A percentile compares a stretch with the other conserved stretches of the same genome.
These are phyloP conservation scores for Ypsolopha sequella DNA, from an alignment of 2,888 invertebrate species.

Conservation along the genomic window DNA sequence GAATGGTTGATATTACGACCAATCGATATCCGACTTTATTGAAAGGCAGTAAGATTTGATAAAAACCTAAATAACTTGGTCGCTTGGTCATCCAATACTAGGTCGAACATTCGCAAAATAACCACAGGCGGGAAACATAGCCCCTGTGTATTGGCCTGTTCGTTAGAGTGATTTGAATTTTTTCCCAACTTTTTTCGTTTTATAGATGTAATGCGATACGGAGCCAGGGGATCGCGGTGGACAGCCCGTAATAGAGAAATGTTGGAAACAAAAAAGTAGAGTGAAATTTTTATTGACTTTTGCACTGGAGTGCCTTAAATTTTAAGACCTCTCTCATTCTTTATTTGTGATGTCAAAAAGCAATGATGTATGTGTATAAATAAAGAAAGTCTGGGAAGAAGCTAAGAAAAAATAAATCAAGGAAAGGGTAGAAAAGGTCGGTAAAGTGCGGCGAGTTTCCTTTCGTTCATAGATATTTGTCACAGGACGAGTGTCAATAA, in stretches of 20 bases:
- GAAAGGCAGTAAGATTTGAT: too few species aligned
- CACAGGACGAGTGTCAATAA: slow-evolving; percentile 68
- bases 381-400: neutral
- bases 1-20: too few species aligned
- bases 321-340: too few species aligned
- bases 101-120: slow-evolving; percentile 44
- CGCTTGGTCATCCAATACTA: slow-evolving; percentile 51
- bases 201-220: slow-evolving; percentile 56
- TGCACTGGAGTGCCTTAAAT: too few species aligned
- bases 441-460: slow-evolving; percentile 24
- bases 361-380: neutral
- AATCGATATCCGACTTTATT: too few species aligned
- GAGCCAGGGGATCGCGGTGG: slow-evolving; percentile 41
- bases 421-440: slow-evolving; percentile 10
- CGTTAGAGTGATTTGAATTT: slow-evolving; percentile 65
- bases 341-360: neutral
- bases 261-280: slow-evolving; percentile 32
- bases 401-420: slow-evolving; percentile 4
- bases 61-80: too few species aligned
- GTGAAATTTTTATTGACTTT: neutral
- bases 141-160: slow-evolving; percentile 57
- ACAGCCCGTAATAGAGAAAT: slow-evolving; percentile 58
- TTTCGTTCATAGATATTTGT: slow-evolving; percentile 54
- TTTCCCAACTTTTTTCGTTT: slow-evolving; percentile 33
- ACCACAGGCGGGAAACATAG: slow-evolving; percentile 47